A percentile compares a stretch with the other conserved stretches of the same genome.
phyloP scores from a whole-genome alignment of 2,888 invertebrate genomes.

The Cantharis flavilabris region DNA sequence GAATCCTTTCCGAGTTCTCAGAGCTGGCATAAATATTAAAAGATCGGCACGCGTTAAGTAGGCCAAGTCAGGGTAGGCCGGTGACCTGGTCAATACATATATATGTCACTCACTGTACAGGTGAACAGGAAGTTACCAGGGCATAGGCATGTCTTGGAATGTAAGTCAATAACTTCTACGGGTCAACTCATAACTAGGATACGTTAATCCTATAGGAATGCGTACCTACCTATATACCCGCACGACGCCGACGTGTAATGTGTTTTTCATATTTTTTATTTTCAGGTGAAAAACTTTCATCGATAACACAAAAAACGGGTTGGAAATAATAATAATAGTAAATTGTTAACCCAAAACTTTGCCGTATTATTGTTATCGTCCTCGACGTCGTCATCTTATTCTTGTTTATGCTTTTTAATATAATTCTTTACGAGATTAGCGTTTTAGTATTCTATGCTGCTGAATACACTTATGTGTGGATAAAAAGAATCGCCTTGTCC shows the following conservation, averaged over 20 bases:
- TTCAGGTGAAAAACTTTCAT: background rate
- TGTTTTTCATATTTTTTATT: background rate
- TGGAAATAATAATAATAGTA: background rate
- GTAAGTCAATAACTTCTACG: constrained; percentile 28
- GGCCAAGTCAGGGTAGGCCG: constrained; percentile 42
- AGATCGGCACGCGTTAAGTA: constrained; percentile 32
- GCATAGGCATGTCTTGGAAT: constrained; percentile 23
- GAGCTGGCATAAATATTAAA: constrained; percentile 31
- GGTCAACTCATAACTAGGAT: constrained; percentile 17
- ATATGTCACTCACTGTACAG: constrained; percentile 29
- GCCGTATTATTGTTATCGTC: background rate
- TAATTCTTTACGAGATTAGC: background rate
- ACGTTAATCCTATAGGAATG: constrained; percentile 3
- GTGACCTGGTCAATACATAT: constrained; percentile 39
- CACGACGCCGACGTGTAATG: background rate
- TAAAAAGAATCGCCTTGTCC: background rate
- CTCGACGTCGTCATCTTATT: too few species aligned
- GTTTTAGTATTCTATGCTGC: background rate
- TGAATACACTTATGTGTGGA: background rate
- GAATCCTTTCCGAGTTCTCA: constrained; percentile 31
- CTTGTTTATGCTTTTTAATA: background rate
- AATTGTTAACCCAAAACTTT: background rate
- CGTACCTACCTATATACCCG: background rate
- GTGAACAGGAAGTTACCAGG: constrained; percentile 28
- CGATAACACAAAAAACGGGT: background rate